phyloP scores from a whole-genome alignment of 1,140 invertebrate species.

The Drosophila aff. region DNA sequence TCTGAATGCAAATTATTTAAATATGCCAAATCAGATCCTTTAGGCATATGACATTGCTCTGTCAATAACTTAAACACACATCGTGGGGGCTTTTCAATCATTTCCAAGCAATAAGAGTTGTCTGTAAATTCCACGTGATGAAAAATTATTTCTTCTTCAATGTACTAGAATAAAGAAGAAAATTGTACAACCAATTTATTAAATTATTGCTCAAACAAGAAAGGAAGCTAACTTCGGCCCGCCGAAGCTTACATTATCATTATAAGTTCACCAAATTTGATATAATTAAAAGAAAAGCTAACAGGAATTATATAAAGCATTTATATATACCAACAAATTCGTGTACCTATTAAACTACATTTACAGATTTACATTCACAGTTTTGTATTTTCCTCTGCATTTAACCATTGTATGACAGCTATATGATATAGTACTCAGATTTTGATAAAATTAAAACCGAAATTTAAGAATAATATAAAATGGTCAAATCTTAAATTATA shows the following conservation, averaged over 20 bases:
- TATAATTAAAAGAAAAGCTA: too few relatives aligned
- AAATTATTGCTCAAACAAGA: not conserved
- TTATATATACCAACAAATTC: too few relatives aligned
- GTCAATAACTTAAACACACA: constrained; percentile 95
- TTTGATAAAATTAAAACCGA: too few relatives aligned
- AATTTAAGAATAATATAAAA: too few relatives aligned
- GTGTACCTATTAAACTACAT: too few relatives aligned
- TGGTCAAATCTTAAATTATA: too few relatives aligned
- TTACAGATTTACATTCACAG: too few relatives aligned
- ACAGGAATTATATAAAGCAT: too few relatives aligned
- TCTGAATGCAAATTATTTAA: constrained; percentile 95
- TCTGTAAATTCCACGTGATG: constrained; percentile 96
- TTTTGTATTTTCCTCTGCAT: too few relatives aligned
- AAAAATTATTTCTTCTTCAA: constrained; percentile 94
- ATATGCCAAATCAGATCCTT: constrained; percentile 96
- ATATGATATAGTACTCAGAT: too few relatives aligned
- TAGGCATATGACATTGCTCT: constrained; percentile 97
- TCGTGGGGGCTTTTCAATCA: constrained; percentile 95
- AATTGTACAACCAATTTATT: not conserved
- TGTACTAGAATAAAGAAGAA: constrained; percentile 88
- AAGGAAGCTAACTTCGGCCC: not conserved
- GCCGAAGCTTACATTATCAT: not conserved
- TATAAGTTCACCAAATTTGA: too few relatives aligned
- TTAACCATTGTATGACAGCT: too few relatives aligned
- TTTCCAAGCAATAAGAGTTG: constrained; percentile 94